Base-by-base conservation (phyloP, 2,797 vertebrate genomes). In the Astyanax mexicanus region DNA sequence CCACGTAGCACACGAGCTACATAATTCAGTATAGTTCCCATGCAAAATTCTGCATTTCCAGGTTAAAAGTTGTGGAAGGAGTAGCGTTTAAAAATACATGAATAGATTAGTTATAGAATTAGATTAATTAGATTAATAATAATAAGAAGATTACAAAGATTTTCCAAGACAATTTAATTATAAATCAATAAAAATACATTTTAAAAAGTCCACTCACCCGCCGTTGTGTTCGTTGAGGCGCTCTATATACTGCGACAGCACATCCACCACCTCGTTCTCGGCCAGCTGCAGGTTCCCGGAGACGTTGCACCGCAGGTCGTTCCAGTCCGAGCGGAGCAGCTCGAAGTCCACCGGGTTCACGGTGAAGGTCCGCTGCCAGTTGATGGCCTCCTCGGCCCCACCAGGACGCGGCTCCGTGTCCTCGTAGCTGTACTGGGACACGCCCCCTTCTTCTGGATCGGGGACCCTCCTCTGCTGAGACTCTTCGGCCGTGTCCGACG, bases 281-380 rank as follows among this genome's bases (percentile, higher is more conserved):
- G 91, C 89, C 83, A 99, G 95, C 93, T 98, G 98, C 66, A 99
- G 93, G 89, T 99, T 99, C 4, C 98, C 98, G 0, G 98, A 99
- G 74, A 99, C 96, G 0, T 99, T 99, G 91, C 98, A 99, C 83
- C 96, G 95, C 69, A 99, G 93, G 89, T 99, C 98, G 0, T 99
- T 99, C 98, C 98, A 99, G 91, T 99, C 98, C 0, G 98, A 99
- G 79, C 98, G 95, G 88, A 99, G 92, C 74, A 98, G 92, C 88
- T 99, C 97, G 0, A 99, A 99, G 89, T 99, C 98, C 92, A 98
- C 90, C 0, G 95, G 92, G 72, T 97, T 95, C 74, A 99, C 96
- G 0, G 96, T 98, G 90, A 99, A 99, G 0, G 98, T 99, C 66
- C 98, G 92, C 89, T 98, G 97, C 98, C 98, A 99, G 88, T 99